Conservation (phyloP, 2,797 vertebrate species). For the Sebastiscus tertius region DNA sequence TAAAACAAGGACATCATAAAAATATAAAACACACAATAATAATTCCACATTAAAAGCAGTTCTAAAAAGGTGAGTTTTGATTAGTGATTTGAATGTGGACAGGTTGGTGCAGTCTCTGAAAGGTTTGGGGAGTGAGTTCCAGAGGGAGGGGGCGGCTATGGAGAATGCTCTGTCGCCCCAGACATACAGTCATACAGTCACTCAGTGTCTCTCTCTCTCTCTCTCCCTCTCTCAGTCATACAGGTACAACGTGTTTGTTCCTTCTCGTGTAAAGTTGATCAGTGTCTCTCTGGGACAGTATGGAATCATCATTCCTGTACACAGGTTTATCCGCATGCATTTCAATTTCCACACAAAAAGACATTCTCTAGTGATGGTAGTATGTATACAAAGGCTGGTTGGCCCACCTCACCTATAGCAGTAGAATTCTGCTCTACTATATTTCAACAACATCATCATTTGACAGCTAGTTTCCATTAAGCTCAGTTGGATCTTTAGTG, state of each 20-base stretch:
- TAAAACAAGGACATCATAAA: too few species aligned
- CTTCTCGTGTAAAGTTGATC: conserved; percentile 17
- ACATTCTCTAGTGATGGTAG: background rate
- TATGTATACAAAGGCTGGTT: background rate
- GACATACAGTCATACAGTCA: too few species aligned
- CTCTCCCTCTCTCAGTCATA: background rate
- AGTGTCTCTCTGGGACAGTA: background rate
- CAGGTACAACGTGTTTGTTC: conserved; percentile 61
- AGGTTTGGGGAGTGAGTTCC: too few species aligned
- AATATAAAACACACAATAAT: too few species aligned
- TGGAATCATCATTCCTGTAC: too few species aligned
- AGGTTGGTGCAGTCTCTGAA: too few species aligned
- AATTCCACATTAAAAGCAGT: too few species aligned
- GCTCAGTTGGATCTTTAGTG: background rate
- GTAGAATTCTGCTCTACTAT: background rate
- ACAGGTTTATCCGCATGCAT: background rate
- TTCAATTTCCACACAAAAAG: background rate
- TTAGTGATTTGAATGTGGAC: too few species aligned
- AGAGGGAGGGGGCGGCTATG: too few species aligned
- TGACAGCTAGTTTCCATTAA: background rate
- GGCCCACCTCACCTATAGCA: background rate
- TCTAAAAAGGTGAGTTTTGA: too few species aligned
- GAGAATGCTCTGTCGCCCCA: too few species aligned
- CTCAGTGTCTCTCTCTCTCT: too few species aligned
- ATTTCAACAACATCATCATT: background rate